These are phyloP conservation scores for Hypomesus transpacificus DNA, from an alignment of 2,113 vertebrate genomes.

Conservation along the genomic window DNA sequence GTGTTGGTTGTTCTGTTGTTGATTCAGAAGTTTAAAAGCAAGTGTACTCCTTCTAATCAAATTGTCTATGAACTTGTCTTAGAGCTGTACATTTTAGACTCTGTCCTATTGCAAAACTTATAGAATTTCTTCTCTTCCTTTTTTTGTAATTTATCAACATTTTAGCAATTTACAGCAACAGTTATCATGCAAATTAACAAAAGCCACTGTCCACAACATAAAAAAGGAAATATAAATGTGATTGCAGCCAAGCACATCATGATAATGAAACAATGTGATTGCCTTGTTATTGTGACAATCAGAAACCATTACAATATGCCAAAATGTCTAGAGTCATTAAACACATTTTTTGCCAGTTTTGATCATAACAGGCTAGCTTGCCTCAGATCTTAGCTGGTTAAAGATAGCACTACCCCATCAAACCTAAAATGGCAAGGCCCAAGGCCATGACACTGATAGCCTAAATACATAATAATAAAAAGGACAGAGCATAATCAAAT, in stretches of 20 bases:
- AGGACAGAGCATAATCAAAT: background rate
- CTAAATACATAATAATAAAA: background rate
- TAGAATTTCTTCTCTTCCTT: too few relatives aligned
- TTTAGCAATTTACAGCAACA: background rate
- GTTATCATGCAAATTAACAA: background rate
- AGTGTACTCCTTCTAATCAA: too few relatives aligned
- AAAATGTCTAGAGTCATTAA: constrained; percentile 51
- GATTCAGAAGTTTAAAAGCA: too few relatives aligned
- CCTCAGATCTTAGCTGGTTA: constrained; percentile 42
- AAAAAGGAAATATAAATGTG: constrained; percentile 27
- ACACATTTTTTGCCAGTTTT: constrained; percentile 37
- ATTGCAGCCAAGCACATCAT: constrained; percentile 33
- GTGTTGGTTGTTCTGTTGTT: background rate
- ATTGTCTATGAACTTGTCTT: too few relatives aligned
- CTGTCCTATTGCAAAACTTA: too few relatives aligned
- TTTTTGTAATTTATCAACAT: background rate
- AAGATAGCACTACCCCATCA: constrained; percentile 4
- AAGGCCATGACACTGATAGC: constrained; percentile 1
- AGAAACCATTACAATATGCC: constrained; percentile 37
- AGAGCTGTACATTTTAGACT: too few relatives aligned
- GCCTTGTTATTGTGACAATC: constrained; percentile 29
- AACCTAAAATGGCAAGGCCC: constrained; percentile 12
- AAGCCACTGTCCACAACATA: constrained; percentile 8
- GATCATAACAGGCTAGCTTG: constrained; percentile 41
- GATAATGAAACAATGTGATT: constrained; percentile 42